Evolutionary conservation across 2,113 vertebrate genomes (phyloP).

Genomic region (Gobiocypris rarus): DNA sequence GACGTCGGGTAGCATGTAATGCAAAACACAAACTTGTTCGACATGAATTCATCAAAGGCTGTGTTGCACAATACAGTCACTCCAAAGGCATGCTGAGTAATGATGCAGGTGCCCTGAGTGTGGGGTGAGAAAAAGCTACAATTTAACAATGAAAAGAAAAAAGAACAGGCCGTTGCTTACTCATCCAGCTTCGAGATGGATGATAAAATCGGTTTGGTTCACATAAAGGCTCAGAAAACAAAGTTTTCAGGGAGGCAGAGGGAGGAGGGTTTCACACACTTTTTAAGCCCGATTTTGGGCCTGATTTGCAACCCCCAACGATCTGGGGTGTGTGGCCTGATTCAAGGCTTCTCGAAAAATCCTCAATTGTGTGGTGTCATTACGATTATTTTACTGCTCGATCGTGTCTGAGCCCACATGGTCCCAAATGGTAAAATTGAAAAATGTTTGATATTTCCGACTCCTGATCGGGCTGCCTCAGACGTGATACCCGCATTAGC

Average conservation of each 20-base stretch:
- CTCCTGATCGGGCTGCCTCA: too few relatives aligned
- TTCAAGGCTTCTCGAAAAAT: too few relatives aligned
- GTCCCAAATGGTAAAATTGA: too few relatives aligned
- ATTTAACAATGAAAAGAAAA: neutral
- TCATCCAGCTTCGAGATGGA: neutral
- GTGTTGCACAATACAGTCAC: conserved; percentile 14
- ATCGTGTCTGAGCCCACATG: too few relatives aligned
- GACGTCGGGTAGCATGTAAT: neutral
- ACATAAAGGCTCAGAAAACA: neutral
- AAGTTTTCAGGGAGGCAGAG: neutral
- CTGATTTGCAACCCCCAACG: too few relatives aligned
- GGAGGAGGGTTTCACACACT: too few relatives aligned
- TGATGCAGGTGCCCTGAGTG: conserved; percentile 20
- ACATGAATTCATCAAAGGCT: neutral
- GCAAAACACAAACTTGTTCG: neutral
- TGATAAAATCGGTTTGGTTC: neutral
- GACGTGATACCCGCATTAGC: too few relatives aligned
- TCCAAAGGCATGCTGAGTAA: conserved; percentile 3
- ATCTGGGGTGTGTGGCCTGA: too few relatives aligned
- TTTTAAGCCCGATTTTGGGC: too few relatives aligned
- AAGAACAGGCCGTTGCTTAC: neutral
- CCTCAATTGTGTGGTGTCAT: too few relatives aligned
- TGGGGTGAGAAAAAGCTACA: neutral
- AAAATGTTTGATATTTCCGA: too few relatives aligned
- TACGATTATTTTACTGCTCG: too few relatives aligned